Conservation (phyloP, 2,113 vertebrate species). For the Brachionichthys hirsutus region DNA sequence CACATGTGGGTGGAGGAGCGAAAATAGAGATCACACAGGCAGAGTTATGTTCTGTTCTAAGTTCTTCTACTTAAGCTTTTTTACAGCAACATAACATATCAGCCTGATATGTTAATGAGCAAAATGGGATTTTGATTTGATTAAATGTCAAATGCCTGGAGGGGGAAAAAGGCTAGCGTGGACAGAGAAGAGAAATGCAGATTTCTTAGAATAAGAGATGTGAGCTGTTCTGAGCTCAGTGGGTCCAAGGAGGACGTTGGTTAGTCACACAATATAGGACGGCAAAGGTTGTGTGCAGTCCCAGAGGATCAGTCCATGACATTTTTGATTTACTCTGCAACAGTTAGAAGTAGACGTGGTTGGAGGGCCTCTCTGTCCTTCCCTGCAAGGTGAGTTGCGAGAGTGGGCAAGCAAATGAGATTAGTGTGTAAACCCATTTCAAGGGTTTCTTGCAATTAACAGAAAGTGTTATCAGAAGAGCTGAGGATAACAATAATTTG, state of each 20-base stretch:
- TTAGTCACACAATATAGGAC: slow-evolving; percentile 32
- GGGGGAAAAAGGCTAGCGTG: slow-evolving; percentile 63
- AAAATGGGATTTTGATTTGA: slow-evolving; percentile 75
- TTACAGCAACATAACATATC: slow-evolving; percentile 62
- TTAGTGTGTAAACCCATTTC: slow-evolving; percentile 14
- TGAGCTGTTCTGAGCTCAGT: slow-evolving; percentile 31
- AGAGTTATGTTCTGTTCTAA: slow-evolving; percentile 66
- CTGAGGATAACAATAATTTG: slow-evolving; percentile 23
- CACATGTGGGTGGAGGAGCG: slow-evolving; percentile 50
- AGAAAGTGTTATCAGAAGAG: slow-evolving; percentile 17
- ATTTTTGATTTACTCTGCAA: slow-evolving; percentile 74
- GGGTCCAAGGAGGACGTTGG: slow-evolving; percentile 49
- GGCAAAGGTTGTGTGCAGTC: slow-evolving; percentile 61
- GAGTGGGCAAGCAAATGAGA: slow-evolving; percentile 21
- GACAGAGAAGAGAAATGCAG: slow-evolving; percentile 26
- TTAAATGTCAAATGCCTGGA: slow-evolving; percentile 77
- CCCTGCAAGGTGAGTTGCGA: slow-evolving; percentile 64
- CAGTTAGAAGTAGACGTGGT: slow-evolving; percentile 56
- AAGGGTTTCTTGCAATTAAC: slow-evolving; percentile 26
- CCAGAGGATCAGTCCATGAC: slow-evolving; percentile 51
- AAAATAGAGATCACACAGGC: slow-evolving; percentile 64
- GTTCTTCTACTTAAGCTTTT: slow-evolving; percentile 64
- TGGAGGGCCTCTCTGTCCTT: slow-evolving; percentile 65
- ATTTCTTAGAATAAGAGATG: slow-evolving; percentile 58
- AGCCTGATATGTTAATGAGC: slow-evolving; percentile 75